phyloP scores from a whole-genome alignment of 2,113 vertebrate genomes.

The Cinclus mexicanus region DNA sequence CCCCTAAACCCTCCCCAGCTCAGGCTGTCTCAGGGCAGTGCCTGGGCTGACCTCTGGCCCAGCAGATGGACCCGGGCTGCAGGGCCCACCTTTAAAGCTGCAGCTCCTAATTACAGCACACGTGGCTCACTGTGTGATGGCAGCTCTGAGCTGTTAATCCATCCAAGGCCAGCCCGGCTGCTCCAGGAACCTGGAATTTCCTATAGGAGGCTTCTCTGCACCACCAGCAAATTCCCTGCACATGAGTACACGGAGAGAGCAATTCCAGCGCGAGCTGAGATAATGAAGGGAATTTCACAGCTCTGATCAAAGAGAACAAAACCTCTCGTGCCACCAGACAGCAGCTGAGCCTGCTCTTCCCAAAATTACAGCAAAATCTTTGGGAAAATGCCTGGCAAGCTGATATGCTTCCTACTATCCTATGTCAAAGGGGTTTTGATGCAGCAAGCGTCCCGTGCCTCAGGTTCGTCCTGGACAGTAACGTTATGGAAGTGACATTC shows the following conservation, averaged over 20 bases:
- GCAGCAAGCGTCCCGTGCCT: not conserved
- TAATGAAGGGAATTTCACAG: not conserved
- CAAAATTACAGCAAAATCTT: not conserved
- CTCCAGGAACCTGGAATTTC: not conserved
- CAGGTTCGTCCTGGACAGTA: not conserved
- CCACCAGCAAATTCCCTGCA: no score
- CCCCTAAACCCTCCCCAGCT: not conserved
- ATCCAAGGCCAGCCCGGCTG: not conserved
- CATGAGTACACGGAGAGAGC: fast-evolving
- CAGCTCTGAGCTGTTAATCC: slow-evolving; percentile 55
- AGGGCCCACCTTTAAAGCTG: slow-evolving; percentile 41
- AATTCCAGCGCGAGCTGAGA: not conserved
- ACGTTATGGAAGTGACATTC: not conserved
- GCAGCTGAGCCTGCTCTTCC: not conserved
- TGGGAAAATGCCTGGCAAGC: not conserved
- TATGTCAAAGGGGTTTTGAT: not conserved
- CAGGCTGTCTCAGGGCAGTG: not conserved
- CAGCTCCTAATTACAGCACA: slow-evolving; percentile 39
- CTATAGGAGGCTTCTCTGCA: not conserved
- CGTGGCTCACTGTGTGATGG: slow-evolving; percentile 32
- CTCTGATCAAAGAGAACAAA: not conserved
- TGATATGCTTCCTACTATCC: fast-evolving
- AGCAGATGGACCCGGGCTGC: slow-evolving; percentile 43
- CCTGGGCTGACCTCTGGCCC: slow-evolving; percentile 36
- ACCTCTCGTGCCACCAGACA: not conserved